These are phyloP conservation scores for Aethina tumida DNA, from an alignment of 1,140 invertebrate species.

Conservation along the genomic window DNA sequence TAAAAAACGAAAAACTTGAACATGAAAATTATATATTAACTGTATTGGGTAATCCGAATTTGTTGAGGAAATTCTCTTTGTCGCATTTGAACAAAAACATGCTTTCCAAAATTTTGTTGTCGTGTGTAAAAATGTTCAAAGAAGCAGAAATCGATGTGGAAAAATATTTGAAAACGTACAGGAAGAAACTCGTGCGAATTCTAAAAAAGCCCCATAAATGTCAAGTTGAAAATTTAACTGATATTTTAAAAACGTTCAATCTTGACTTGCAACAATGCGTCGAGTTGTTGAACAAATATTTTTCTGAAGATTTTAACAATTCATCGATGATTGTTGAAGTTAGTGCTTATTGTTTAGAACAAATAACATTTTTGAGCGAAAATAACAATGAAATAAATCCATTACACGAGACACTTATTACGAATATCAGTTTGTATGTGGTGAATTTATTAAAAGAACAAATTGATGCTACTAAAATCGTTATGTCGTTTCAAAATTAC, in stretches of 20 bases:
- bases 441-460: constrained; percentile 9
- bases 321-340: constrained; percentile 9
- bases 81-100: constrained; percentile 34
- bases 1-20: constrained; percentile 7
- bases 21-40: constrained; percentile 9
- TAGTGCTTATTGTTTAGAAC: constrained; percentile 13
- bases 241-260: constrained; percentile 15
- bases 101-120: not conserved
- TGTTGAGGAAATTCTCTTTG: constrained; percentile 45
- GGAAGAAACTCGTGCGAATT: constrained; percentile 38
- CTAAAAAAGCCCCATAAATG: constrained; percentile 33
- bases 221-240: constrained; percentile 18
- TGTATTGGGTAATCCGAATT: constrained; percentile 14
- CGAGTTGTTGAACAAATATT: constrained; percentile 7
- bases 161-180: constrained; percentile 35
- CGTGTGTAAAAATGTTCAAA: constrained; percentile 30
- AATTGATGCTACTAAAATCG: no score
- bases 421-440: constrained; percentile 8
- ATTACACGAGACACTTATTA: constrained; percentile 7
- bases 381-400: constrained; percentile 13
- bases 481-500: constrained; percentile 37
- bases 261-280: constrained; percentile 14
- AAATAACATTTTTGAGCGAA: constrained; percentile 9
- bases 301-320: constrained; percentile 2
- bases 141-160: constrained; percentile 29